phyloP scores from a whole-genome alignment of 2,113 vertebrate species.

The Pseudorectes ferrugineus region DNA sequence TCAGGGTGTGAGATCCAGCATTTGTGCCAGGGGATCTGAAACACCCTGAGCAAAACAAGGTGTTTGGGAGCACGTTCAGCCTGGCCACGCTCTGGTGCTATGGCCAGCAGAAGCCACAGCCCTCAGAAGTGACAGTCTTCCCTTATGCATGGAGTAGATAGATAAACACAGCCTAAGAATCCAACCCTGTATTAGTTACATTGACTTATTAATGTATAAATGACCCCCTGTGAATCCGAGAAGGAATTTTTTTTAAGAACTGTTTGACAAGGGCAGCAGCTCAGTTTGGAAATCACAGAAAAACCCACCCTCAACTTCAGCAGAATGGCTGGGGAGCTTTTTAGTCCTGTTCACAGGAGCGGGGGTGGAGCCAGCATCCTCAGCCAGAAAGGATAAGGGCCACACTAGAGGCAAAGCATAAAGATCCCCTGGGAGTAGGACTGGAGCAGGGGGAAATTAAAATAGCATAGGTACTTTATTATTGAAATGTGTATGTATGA shows the following conservation, averaged over 20 bases:
- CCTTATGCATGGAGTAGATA: neutral
- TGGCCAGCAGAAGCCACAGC: neutral
- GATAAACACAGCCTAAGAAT: neutral
- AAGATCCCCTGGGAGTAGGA: neutral
- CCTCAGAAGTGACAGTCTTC: neutral
- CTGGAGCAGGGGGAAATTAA: neutral
- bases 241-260: neutral
- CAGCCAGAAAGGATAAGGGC: neutral
- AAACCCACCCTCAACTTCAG: neutral
- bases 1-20: neutral
- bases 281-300: neutral
- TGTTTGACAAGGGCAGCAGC: neutral
- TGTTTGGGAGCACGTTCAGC: neutral
- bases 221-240: neutral
- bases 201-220: neutral
- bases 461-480: neutral
- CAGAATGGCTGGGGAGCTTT: neutral
- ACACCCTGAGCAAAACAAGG: neutral
- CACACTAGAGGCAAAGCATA: neutral
- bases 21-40: neutral
- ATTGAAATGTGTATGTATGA: neutral
- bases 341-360: neutral
- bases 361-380: neutral
- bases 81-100: neutral
- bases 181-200: neutral